phyloP scores from a whole-genome alignment of 2,797 vertebrate genomes.

The Psittacula echo region DNA sequence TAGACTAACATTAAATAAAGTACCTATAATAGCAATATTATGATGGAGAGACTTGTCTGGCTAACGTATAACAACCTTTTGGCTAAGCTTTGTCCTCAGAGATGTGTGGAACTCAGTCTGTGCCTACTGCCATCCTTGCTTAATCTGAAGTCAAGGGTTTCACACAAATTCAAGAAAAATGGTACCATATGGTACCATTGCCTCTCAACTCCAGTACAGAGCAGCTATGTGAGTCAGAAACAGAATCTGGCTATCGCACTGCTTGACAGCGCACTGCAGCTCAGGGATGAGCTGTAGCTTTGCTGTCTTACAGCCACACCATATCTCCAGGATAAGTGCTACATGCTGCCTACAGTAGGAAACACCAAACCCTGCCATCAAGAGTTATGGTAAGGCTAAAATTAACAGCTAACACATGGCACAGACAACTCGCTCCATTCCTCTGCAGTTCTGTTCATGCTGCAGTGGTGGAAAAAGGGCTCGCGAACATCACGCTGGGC shows the following conservation, averaged over 20 bases:
- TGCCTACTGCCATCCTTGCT: background rate
- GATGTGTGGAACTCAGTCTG: background rate
- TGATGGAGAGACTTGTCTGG: background rate
- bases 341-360: conserved; percentile 58
- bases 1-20: background rate
- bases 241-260: background rate
- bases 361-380: conserved; percentile 61
- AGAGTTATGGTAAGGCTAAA: conserved; percentile 61
- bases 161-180: background rate
- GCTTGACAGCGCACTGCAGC: accelerated
- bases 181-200: background rate
- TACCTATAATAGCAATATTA: accelerated
- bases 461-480: background rate
- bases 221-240: background rate
- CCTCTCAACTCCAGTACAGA: background rate
- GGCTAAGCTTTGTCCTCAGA: background rate
- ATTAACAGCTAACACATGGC: conserved; percentile 64
- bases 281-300: conserved; percentile 14
- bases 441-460: background rate
- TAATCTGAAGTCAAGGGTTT: background rate
- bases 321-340: conserved; percentile 44
- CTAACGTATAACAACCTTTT: background rate
- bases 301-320: background rate
- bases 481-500: accelerated
- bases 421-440: conserved; percentile 45